A percentile compares a stretch with the other conserved stretches of the same genome.
Evolutionary conservation across 2,113 vertebrate genomes (phyloP).

Genomic region (Salvelinus sp.): DNA sequence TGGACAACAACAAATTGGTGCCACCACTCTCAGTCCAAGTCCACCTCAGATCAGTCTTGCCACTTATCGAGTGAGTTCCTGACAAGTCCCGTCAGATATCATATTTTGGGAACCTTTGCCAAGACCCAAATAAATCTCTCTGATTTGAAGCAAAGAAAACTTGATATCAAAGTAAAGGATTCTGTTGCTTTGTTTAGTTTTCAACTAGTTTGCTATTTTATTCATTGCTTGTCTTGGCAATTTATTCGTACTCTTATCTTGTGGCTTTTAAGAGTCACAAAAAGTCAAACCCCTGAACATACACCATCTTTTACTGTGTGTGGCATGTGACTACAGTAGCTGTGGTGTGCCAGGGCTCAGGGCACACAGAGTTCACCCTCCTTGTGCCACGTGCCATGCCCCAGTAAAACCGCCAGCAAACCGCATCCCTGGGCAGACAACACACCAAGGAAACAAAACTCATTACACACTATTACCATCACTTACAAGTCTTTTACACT

Average conservation of each 20-base stretch:
- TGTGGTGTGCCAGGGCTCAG: slow-evolving; percentile 27
- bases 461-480: background rate
- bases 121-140: too few species aligned
- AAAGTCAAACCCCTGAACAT: background rate
- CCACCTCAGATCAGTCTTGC: too few species aligned
- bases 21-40: too few species aligned
- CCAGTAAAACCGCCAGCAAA: slow-evolving; percentile 20
- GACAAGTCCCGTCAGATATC: too few species aligned
- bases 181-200: background rate
- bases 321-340: slow-evolving; percentile 2
- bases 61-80: too few species aligned
- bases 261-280: slow-evolving; percentile 5
- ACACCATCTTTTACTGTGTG: background rate
- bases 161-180: background rate
- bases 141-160: background rate
- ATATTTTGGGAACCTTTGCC: too few species aligned
- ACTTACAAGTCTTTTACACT: background rate
- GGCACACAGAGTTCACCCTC: slow-evolving; percentile 23
- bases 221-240: background rate
- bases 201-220: background rate
- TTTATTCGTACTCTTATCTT: background rate
- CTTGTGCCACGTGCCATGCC: background rate
- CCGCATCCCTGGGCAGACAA: slow-evolving; percentile 19
- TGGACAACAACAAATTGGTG: too few species aligned
- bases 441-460: background rate